Percentiles rank a stretch among this genome's conserved stretches.
These are phyloP conservation scores for Lepetodrilus schrolli DNA, from an alignment of 2,888 invertebrate genomes.

Conservation along the genomic window DNA sequence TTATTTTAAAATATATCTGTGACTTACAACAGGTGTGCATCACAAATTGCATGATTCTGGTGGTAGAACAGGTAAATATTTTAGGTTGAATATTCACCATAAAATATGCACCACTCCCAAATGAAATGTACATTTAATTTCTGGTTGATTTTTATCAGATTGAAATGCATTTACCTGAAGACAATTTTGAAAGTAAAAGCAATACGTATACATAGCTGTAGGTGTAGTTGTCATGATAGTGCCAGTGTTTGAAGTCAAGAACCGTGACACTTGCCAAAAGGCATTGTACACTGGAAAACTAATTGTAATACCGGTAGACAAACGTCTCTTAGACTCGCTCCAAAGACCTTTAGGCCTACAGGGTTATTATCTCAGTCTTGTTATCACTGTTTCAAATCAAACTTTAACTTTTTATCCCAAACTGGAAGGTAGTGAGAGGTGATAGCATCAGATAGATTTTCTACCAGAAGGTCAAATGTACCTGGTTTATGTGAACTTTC, in stretches of 20 bases:
- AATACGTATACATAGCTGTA: no score
- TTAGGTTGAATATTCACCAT: no score
- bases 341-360: background rate
- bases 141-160: no score
- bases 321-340: background rate
- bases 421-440: background rate
- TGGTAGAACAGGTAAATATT: no score
- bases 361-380: background rate
- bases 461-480: background rate
- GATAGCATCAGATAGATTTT: conserved; percentile 9
- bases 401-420: conserved; percentile 6
- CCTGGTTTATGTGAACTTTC: background rate
- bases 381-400: conserved; percentile 17
- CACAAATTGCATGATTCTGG: no score
- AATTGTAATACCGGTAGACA: background rate
- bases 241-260: background rate
- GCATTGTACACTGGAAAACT: background rate
- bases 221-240: no score
- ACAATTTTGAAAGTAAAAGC: no score
- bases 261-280: conserved; percentile 2
- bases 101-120: no score
- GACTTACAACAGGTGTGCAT: no score
- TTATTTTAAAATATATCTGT: no score
- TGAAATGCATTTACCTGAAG: no score
- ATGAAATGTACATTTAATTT: no score